These are phyloP conservation scores for Ephialtes manifestator DNA, from an alignment of 2,888 invertebrate genomes.

Conservation along the genomic window DNA sequence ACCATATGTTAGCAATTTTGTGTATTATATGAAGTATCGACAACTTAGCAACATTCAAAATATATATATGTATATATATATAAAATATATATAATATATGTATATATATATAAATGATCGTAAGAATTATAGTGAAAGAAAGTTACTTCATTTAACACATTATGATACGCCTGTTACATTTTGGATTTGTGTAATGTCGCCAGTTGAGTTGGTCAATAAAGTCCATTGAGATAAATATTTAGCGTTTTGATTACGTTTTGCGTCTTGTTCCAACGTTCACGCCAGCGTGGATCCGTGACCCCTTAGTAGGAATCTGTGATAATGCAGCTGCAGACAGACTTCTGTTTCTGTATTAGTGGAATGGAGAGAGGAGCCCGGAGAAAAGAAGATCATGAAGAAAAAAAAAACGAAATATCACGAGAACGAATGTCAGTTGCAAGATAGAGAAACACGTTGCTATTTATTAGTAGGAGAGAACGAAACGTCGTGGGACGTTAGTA, in stretches of 20 bases:
- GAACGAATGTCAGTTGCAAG: constrained; percentile 31
- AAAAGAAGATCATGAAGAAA: constrained; percentile 7
- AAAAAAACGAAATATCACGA: constrained; percentile 29
- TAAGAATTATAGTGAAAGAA: background rate
- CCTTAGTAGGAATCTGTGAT: constrained; percentile 51
- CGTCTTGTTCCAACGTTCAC: constrained; percentile 54
- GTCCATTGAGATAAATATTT: constrained; percentile 51
- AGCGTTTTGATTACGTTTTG: constrained; percentile 53
- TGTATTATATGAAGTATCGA: too few relatives aligned
- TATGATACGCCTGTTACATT: background rate
- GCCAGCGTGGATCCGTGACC: constrained; percentile 63
- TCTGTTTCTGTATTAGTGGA: constrained; percentile 35
- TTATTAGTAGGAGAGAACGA: constrained; percentile 14
- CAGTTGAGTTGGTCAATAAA: constrained; percentile 26
- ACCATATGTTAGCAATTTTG: too few relatives aligned
- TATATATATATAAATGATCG: background rate
- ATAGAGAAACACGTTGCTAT: constrained; percentile 52
- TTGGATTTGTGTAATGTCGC: constrained; percentile 11
- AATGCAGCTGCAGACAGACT: constrained; percentile 36
- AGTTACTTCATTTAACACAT: background rate
- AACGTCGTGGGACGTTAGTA: background rate
- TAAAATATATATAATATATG: too few relatives aligned
- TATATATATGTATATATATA: too few relatives aligned
- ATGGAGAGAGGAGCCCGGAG: constrained; percentile 30
- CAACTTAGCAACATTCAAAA: background rate